Base-by-base conservation (phyloP, 2,888 invertebrate species). In the Oeneis ivallda region DNA sequence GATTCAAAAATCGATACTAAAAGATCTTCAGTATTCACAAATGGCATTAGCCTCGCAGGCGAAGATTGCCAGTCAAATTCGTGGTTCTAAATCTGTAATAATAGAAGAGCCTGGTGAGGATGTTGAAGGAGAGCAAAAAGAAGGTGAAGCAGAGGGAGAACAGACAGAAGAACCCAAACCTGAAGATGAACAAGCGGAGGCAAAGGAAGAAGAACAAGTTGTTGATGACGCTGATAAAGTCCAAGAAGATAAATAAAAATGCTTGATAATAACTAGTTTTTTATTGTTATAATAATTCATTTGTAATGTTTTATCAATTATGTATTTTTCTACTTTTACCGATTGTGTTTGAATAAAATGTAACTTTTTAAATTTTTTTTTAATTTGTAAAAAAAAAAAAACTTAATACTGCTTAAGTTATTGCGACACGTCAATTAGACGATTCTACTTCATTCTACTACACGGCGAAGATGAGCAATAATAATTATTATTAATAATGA, bases 1-100 rank as follows among this genome's bases (percentile, higher is more conserved):
- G 67, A 83, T 86, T 56, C 87, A 86, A 66, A 91, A 82, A 70
- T 88, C 89, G 15, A 82, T 92, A 64, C 79, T 92, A 76, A 86
- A 83, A 74, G 90, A 89, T 66, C 76, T 90, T 41, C 83, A 80
- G 5, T 80, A 81, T 47, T 86, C 89, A 3, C 81, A 85, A 65
- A 74, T 76, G 66, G 70, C 76, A 2, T 62, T 84, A 15, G 71
- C 76, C 7, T 83, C 84, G 0, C 77, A 78, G 65, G 66, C 74
- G 2, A 78, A 68, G 57, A 57, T 82, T 9, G 65, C 69, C 32
- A 75, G 76, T 34, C 75, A 69, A n/a, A 76, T 64, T 26, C 45
- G 49, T 26, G 32, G 34, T 11, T 76, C 80, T 0, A 82, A 78
- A 65, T 79, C 79, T 7, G 74, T 71, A 3, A 69, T 79, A 10